Conservation (phyloP, 1,140 invertebrate species). For the Bombus waltoni region DNA sequence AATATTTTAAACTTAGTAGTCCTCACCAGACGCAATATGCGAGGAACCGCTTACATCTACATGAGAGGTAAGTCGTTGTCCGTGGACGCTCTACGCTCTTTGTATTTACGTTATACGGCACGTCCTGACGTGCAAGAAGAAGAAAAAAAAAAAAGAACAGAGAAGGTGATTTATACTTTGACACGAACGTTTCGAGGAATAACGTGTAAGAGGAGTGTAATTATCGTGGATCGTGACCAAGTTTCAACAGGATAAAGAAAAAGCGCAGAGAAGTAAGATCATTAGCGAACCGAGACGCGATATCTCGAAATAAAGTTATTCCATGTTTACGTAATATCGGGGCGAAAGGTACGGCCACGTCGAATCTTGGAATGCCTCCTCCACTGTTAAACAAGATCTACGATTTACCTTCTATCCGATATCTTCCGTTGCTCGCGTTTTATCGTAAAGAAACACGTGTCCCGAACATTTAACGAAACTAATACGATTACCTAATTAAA, state of each 20-base stretch:
- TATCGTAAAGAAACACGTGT: no score
- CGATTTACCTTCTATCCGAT: no score
- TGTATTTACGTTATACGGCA: neutral
- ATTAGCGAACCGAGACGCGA: constrained; percentile 33
- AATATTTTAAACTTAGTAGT: constrained; percentile 90
- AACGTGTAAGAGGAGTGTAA: neutral
- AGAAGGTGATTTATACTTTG: neutral
- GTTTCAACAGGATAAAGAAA: neutral
- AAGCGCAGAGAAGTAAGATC: neutral
- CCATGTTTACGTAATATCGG: constrained; percentile 72
- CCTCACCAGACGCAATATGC: constrained; percentile 88
- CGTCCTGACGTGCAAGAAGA: no score
- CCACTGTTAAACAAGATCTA: neutral
- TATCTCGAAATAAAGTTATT: constrained; percentile 71
- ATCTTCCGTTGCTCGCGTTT: no score
- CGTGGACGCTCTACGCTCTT: neutral
- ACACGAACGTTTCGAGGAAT: neutral
- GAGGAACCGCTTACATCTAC: constrained; percentile 90
- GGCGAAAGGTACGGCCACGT: neutral
- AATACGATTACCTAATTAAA: no score
- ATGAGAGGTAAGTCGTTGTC: constrained; percentile 85
- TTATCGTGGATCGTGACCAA: neutral
- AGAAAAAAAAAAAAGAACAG: no score
- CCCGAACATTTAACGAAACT: no score
- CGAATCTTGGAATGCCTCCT: no score